Evolutionary conservation across 2,888 invertebrate genomes (phyloP).

Genomic region (Phyllotreta striolata): DNA sequence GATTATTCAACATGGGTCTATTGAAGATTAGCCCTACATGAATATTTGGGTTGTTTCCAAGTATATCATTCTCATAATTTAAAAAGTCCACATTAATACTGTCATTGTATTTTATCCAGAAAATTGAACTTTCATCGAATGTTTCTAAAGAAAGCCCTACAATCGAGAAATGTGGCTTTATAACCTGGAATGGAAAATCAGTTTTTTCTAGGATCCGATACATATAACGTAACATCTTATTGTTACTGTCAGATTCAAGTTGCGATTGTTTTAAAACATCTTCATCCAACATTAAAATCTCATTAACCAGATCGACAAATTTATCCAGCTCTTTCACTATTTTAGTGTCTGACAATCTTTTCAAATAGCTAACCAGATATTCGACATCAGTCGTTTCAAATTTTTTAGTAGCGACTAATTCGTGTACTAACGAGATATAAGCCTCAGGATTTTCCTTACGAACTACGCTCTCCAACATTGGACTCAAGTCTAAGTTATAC

Average conservation of each 20-base stretch:
- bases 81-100: neutral
- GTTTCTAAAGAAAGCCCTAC: constrained; percentile 21
- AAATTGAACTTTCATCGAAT: constrained; percentile 14
- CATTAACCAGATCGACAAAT: constrained; percentile 35
- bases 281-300: constrained; percentile 39
- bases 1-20: constrained; percentile 4
- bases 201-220: constrained; percentile 41
- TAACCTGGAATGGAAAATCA: constrained; percentile 20
- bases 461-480: constrained; percentile 31
- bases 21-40: constrained; percentile 19
- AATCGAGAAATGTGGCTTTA: constrained; percentile 29
- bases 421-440: constrained; percentile 15
- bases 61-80: constrained; percentile 2
- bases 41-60: neutral
- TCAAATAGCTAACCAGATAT: neutral
- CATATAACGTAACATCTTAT: constrained; percentile 45
- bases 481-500: constrained; percentile 20
- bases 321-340: constrained; percentile 19
- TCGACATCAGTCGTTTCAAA: constrained; percentile 8
- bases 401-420: neutral
- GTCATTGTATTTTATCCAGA: constrained; percentile 13
- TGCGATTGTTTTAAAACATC: constrained; percentile 42
- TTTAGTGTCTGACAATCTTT: neutral
- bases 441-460: constrained; percentile 12
- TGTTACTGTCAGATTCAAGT: constrained; percentile 43